These are phyloP conservation scores for Drosophila mayri DNA, from an alignment of 1,140 invertebrate genomes.

Conservation along the genomic window DNA sequence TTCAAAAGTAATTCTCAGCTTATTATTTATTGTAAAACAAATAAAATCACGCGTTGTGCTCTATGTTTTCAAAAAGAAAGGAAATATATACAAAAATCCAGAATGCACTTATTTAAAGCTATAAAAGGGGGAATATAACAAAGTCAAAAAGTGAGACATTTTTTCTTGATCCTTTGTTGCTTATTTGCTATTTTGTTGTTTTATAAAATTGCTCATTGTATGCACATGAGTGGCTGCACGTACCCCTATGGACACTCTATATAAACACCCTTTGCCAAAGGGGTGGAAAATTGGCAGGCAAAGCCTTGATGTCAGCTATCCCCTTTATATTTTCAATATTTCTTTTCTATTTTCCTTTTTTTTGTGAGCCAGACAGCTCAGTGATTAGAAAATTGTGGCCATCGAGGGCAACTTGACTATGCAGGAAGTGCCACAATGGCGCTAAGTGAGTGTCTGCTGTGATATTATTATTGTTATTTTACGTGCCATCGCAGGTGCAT, in stretches of 20 bases:
- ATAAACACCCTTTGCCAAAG: constrained; percentile 21
- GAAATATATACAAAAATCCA: background rate
- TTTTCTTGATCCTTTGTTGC: constrained; percentile 33
- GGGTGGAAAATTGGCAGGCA: constrained; percentile 23
- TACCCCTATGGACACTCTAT: constrained; percentile 30
- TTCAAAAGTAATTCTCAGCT: background rate
- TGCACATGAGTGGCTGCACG: constrained; percentile 68
- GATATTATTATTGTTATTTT: constrained; percentile 35
- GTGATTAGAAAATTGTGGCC: constrained; percentile 68
- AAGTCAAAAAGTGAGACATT: constrained; percentile 9
- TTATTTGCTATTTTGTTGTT: constrained; percentile 52
- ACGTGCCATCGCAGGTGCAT: constrained; percentile 76
- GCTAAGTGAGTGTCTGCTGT: constrained; percentile 43
- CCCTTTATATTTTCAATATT: constrained; percentile 30
- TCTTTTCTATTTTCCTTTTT: constrained; percentile 19
- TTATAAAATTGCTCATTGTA: constrained; percentile 66
- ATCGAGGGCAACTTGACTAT: constrained; percentile 49
- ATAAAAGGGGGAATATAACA: background rate
- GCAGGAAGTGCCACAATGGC: constrained; percentile 53
- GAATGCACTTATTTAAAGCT: background rate
- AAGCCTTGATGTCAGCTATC: constrained; percentile 22
- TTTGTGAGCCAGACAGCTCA: constrained; percentile 51
- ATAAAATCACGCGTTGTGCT: background rate
- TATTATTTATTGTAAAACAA: background rate
- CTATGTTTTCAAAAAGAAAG: background rate